Percentiles rank a stretch among this genome's conserved stretches.
These are phyloP conservation scores for Zygogramma bicolorata DNA, from an alignment of 2,888 invertebrate genomes.

Conservation along the genomic window DNA sequence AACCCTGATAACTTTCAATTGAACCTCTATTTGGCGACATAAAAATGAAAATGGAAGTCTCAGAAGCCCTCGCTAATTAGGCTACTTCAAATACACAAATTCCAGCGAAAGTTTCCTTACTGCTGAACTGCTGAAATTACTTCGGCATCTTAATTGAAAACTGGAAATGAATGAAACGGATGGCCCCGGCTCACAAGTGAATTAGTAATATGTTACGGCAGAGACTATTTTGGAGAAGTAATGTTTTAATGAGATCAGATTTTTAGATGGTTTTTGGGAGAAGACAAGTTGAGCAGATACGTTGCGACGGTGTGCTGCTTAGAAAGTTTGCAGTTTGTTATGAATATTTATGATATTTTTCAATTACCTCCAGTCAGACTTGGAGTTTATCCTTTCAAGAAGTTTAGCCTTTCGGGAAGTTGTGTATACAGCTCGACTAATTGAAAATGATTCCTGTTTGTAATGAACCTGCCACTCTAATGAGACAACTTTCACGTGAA, in stretches of 20 bases:
- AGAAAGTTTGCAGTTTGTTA: neutral
- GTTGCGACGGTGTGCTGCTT: neutral
- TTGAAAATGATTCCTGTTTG: neutral
- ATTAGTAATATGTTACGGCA: constrained; percentile 30
- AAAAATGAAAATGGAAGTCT: constrained; percentile 36
- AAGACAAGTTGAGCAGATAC: neutral
- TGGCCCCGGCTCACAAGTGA: constrained; percentile 30
- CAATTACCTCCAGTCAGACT: neutral
- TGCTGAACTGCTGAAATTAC: constrained; percentile 45
- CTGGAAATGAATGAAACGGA: constrained; percentile 50
- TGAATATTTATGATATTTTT: constrained; percentile 1
- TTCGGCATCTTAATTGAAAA: constrained; percentile 49
- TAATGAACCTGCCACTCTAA: neutral
- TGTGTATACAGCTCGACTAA: neutral
- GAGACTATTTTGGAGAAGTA: neutral
- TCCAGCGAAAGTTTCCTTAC: constrained; percentile 41
- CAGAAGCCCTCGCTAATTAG: constrained; percentile 44
- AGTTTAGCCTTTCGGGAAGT: neutral
- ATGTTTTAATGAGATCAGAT: neutral
- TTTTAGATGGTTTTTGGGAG: neutral
- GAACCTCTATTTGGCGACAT: constrained; percentile 25
- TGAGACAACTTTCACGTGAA: neutral
- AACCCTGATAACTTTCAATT: constrained; percentile 32
- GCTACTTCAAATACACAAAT: constrained; percentile 48
- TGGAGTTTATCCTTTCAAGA: neutral